phyloP scores from a whole-genome alignment of 2,113 vertebrate genomes.

The Tympanuchus pallidicinctus region DNA sequence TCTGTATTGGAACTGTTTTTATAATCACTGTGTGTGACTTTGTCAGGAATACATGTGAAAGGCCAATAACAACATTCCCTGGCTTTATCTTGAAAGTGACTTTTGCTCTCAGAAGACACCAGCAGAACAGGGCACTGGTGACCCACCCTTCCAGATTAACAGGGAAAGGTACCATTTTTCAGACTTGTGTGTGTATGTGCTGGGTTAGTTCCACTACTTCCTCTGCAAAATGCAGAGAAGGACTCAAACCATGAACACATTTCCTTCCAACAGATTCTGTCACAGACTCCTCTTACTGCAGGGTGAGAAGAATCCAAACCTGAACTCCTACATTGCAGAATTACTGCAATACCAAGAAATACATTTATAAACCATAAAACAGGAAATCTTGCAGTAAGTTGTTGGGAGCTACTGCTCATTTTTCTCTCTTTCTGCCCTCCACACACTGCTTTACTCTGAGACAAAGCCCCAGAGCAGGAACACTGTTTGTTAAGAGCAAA shows the following conservation, averaged over 20 bases:
- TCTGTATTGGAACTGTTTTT: background rate
- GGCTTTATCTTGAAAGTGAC: background rate
- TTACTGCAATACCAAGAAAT: background rate
- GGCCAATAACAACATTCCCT: background rate
- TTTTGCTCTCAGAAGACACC: background rate
- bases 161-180: background rate
- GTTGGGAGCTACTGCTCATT: background rate
- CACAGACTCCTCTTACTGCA: rapidly evolving
- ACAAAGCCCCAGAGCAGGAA: background rate
- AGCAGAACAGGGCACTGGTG: background rate
- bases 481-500: background rate
- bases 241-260: rapidly evolving
- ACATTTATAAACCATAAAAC: background rate
- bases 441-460: background rate
- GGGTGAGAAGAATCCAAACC: background rate
- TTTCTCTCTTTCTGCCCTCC: background rate
- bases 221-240: background rate
- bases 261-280: background rate
- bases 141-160: background rate
- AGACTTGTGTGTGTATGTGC: rapidly evolving
- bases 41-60: background rate
- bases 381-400: background rate
- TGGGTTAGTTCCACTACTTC: background rate
- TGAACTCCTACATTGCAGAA: background rate
- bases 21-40: background rate